Evolutionary conservation across 2,888 invertebrate genomes (phyloP).

Genomic region (Apeira syringaria): DNA sequence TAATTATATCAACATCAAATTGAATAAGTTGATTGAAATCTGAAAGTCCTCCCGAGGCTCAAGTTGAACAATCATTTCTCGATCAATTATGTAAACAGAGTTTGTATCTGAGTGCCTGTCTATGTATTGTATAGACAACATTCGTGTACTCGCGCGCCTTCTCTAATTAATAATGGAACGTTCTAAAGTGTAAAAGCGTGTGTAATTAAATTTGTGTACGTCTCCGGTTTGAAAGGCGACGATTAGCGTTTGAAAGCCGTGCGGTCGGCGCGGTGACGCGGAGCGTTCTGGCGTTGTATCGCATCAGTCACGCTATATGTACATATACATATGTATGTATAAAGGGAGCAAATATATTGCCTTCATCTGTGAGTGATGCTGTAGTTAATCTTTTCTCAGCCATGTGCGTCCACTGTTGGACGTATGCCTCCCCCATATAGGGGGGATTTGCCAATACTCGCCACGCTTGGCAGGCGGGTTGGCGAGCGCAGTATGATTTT

Average conservation of each 20-base stretch:
- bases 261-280: slow-evolving; percentile 43
- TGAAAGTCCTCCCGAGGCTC: slow-evolving; percentile 16
- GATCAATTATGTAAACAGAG: slow-evolving; percentile 26
- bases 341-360: slow-evolving; percentile 10
- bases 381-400: too few relatives aligned
- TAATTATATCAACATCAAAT: slow-evolving; percentile 25
- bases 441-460: too few relatives aligned
- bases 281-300: slow-evolving; percentile 44
- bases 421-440: too few relatives aligned
- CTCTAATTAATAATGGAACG: slow-evolving; percentile 60
- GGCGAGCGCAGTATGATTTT: too few relatives aligned
- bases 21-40: slow-evolving; percentile 24
- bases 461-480: too few relatives aligned
- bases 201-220: slow-evolving; percentile 73
- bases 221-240: slow-evolving; percentile 63
- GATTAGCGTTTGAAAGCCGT: slow-evolving; percentile 66
- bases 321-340: slow-evolving; percentile 9
- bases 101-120: slow-evolving; percentile 26
- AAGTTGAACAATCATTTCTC: slow-evolving; percentile 26
- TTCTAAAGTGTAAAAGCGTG: slow-evolving; percentile 58
- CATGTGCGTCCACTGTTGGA: too few relatives aligned
- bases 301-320: slow-evolving; percentile 12
- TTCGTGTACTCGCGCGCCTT: slow-evolving; percentile 32
- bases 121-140: slow-evolving; percentile 17
- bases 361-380: slow-evolving; percentile 6